A percentile compares a stretch with the other conserved stretches of the same genome.
phyloP scores from a whole-genome alignment of 2,888 invertebrate genomes.

The Antitype chi region DNA sequence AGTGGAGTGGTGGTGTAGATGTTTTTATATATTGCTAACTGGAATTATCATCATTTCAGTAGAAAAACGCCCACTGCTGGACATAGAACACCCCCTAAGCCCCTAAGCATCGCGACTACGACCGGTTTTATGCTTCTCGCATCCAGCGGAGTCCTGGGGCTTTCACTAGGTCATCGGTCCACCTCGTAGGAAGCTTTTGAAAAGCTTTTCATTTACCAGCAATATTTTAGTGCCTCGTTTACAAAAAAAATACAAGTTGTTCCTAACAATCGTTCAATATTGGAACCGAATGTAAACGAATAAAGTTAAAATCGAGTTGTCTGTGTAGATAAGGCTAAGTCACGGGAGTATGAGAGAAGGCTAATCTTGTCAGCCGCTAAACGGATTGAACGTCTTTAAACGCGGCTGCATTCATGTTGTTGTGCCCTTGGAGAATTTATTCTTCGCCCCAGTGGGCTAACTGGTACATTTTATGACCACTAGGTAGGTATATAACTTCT shows the following conservation, averaged over 20 bases:
- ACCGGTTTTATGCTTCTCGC: no score
- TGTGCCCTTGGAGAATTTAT: constrained; percentile 55
- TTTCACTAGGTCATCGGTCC: no score
- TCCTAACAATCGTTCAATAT: constrained; percentile 1
- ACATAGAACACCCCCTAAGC: no score
- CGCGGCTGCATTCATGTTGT: constrained; percentile 54
- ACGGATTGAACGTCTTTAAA: constrained; percentile 68
- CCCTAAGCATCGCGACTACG: no score
- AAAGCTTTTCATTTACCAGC: no score
- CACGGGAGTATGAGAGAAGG: constrained; percentile 36
- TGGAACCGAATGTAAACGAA: constrained; percentile 36
- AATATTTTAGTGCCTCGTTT: neutral
- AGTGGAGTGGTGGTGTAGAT: neutral
- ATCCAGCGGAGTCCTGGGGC: no score
- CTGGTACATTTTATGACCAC: constrained; percentile 18
- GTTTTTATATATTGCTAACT: neutral
- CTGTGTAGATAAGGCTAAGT: constrained; percentile 46
- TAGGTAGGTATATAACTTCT: neutral
- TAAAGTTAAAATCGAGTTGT: constrained; percentile 50
- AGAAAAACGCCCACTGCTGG: no score
- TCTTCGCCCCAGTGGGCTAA: constrained; percentile 6
- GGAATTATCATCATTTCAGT: no score
- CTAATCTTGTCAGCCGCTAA: constrained; percentile 74
- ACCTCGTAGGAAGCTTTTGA: no score
- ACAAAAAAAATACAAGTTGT: neutral